These are phyloP conservation scores for Ommatoiulus sabulosus DNA, from an alignment of 2,888 invertebrate genomes.

Conservation along the genomic window DNA sequence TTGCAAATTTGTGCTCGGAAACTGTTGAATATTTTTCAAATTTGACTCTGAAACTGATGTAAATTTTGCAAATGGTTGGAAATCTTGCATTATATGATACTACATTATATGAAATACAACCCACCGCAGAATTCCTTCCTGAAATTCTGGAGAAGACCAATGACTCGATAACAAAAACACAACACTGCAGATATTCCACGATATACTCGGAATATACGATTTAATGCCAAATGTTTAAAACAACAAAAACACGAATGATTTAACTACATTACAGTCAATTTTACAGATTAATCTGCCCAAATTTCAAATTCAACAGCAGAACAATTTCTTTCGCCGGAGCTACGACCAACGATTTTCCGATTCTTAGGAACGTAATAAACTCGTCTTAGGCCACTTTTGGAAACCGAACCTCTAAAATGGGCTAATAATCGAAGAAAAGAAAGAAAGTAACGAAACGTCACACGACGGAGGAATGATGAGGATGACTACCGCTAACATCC, in stretches of 20 bases:
- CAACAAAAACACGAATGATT: not conserved
- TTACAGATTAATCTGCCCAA: conserved; percentile 5
- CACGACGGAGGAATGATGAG: conserved; percentile 20
- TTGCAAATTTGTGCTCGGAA: no score
- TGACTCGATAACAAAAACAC: not conserved
- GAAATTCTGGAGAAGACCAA: no score
- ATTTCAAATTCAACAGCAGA: conserved; percentile 10
- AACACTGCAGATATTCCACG: not conserved
- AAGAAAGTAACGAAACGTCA: conserved; percentile 25
- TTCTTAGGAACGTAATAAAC: not conserved
- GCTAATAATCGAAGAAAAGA: conserved; percentile 34
- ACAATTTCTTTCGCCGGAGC: conserved; percentile 3
- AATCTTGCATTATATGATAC: no score
- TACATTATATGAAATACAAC: no score
- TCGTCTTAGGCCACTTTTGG: not conserved
- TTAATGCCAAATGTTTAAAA: conserved; percentile 34
- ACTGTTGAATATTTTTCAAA: no score
- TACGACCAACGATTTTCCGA: conserved; percentile 5
- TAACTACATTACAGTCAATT: conserved; percentile 10
- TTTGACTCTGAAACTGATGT: no score
- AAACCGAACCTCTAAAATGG: conserved; percentile 8
- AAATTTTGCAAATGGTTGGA: no score
- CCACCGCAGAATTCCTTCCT: no score
- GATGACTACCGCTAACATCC: conserved; percentile 42
- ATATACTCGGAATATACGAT: conserved; percentile 1